phyloP scores from a whole-genome alignment of 2,113 vertebrate genomes.

The Corvus moneduloides region DNA sequence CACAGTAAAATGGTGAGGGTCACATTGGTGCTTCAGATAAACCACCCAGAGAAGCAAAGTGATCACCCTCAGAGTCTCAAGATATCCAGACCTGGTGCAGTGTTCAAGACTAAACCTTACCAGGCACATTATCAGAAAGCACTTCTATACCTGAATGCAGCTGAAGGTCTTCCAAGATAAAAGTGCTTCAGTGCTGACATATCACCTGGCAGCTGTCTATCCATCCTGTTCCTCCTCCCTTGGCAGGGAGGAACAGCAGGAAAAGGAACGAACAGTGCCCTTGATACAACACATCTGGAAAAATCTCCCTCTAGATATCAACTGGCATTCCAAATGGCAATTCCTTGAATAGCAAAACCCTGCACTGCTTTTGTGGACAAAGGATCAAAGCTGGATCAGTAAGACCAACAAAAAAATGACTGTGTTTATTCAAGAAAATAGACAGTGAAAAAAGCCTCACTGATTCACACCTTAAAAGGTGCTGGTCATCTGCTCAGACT shows the following conservation, averaged over 20 bases:
- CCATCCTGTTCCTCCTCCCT: not conserved
- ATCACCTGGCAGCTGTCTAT: not conserved
- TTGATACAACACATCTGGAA: not conserved
- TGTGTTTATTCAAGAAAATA: not conserved
- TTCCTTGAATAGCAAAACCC: not conserved
- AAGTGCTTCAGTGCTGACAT: not conserved
- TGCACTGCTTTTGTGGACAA: not conserved
- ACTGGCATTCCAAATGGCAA: not conserved
- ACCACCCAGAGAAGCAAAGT: not conserved
- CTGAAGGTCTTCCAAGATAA: not conserved
- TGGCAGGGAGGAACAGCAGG: not conserved
- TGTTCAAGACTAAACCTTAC: not conserved
- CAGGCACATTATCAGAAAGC: not conserved
- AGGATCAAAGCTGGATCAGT: not conserved
- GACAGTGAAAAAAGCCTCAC: not conserved
- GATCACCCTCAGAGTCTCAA: not conserved
- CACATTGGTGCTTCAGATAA: not conserved
- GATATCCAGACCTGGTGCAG: not conserved
- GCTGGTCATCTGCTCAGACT: not conserved
- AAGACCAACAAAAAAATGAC: not conserved
- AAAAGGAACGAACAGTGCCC: not conserved
- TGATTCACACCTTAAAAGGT: conserved; percentile 13
- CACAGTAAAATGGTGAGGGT: not conserved
- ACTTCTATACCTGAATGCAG: not conserved
- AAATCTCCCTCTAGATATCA: not conserved